Evolutionary conservation across 2,888 invertebrate genomes (phyloP), one percentile per base, ranked within the genome.

Genomic region (Leucoma salicis): DNA sequence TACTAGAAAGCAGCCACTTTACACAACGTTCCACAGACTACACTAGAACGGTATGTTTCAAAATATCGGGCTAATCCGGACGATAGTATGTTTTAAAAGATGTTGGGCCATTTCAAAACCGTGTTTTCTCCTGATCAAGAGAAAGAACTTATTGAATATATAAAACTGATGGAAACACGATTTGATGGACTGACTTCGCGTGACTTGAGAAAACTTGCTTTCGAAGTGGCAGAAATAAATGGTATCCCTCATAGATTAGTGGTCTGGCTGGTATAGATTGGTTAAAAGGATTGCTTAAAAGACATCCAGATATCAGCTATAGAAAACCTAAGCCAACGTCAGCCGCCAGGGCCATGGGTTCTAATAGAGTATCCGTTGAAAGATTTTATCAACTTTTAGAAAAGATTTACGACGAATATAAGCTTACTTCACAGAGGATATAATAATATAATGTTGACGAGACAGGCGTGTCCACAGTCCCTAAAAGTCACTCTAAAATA

Each of bases 371-470:
- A n/a, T 1, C 32, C 1, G 32, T 32, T 32, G 16, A 11, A 1
- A 14, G 12, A 3, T 29, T 24, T 35, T 35, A 24, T 35, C 12
- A 35, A 3, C 35, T 35, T 10, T 11, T 35, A 11, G 35, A 35
- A 11, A 35, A 35, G 24, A 13, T 35, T 35, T 35, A 35, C 35
- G 38, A 46, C 6, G 50, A 50, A 37, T 31, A 46, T 28, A 46
- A 58, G n/a, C 42, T 45, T 35, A 39, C 33, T 14, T 39, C 53
- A 37, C 37, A 50, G 34, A 31, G 51, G 25, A 48, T 66, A 31
- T 66, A 47, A n/a, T n/a, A n/a, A n/a, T n/a, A n/a, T 33, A 66
- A 57, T 46, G 58, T 55, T 10, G 57, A 64, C 31, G 62, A 65
- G 40, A 58, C 32, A 16, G 32, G 32, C 2, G 32, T 53, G 8